Base-by-base conservation (phyloP, 2,797 vertebrate genomes). In the Poecilia wingei region DNA sequence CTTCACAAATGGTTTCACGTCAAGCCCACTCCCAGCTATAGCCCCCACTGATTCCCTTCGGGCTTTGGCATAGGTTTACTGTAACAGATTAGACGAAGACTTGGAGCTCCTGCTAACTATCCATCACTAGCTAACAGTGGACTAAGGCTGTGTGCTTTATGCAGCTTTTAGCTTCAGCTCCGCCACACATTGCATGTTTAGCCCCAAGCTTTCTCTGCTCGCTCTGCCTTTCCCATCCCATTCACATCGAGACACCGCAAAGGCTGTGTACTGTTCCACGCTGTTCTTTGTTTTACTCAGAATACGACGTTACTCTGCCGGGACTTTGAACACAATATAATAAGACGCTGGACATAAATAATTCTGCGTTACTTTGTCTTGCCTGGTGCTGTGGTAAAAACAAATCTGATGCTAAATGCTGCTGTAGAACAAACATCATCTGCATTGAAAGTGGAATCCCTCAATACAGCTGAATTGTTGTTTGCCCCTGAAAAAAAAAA, bases 61-160 rank as follows among this genome's bases (percentile, higher is more conserved):
- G 93, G 93, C 89, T 92, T 93, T 91, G 91, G 93, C 85, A 85
- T 92, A 94, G 94, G 94, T 94, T 94, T 93, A 95, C 93, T 94
- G 94, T 94, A 93, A 93, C 91, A 92, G 92, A 94, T 95, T 92
- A 94, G 92, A 93, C 77, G 82, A 89, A 91, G 92, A 94, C 92
- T 87, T 86, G 47, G 78, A 88, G 90, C 91, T 92, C 88, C 86
- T 90, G 91, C 91, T 93, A 94, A 94, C 91, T 94, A 95, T 94
- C 94, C 93, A 94, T 94, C 94, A 94, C 90, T 90, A 89, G 93
- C 90, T 92, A 93, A 94, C 90, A 79, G 93, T 92, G 92, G 93
- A 94, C 93, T 87, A 91, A 92, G 92, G 91, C 91, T 91, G 88
- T 93, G 88, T 92, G 89, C 91, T 91, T 93, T 93, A 92, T 93